A percentile compares a stretch with the other conserved stretches of the same genome.
Evolutionary conservation across 2,797 vertebrate genomes (phyloP).

Genomic region (Xenentodon cancila): DNA sequence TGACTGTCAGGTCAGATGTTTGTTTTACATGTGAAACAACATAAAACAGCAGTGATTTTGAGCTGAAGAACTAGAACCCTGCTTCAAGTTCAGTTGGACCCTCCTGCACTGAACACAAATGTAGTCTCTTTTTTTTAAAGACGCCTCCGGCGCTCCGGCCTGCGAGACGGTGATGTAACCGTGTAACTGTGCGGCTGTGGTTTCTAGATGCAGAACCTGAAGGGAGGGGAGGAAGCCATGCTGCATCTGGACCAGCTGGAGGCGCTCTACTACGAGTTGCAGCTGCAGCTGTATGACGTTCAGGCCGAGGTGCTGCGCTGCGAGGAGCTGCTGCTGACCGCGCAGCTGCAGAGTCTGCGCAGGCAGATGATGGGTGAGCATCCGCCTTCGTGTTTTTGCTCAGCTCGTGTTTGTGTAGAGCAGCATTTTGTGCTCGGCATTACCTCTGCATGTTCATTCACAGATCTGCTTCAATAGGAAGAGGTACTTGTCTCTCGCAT

Average conservation of each 20-base stretch:
- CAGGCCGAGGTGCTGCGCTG: conserved; percentile 96
- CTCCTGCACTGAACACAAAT: background rate
- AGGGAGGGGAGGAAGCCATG: conserved; percentile 92
- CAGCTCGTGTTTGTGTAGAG: background rate
- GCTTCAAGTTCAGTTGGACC: background rate
- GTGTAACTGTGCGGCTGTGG: background rate
- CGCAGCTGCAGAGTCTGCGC: conserved; percentile 94
- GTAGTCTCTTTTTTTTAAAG: no score
- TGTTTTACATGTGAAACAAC: conserved; percentile 4
- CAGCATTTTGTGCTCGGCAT: no score
- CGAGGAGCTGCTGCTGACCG: conserved; percentile 93
- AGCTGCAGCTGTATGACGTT: conserved; percentile 96
- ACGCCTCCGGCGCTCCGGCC: no score
- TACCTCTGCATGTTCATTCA: no score
- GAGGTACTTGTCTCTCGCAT: no score
- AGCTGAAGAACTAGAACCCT: background rate
- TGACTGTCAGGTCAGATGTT: conserved; percentile 16
- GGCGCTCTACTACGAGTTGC: conserved; percentile 93
- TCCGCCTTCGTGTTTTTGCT: background rate
- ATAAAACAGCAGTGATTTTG: no score
- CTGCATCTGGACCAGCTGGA: conserved; percentile 92
- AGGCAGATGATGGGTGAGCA: conserved; percentile 91
- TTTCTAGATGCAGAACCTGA: conserved; percentile 92
- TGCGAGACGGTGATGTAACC: background rate
- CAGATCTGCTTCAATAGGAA: no score